A percentile compares a stretch with the other conserved stretches of the same genome.
Conservation (phyloP, 2,113 vertebrate species). For the Paedocypris sp. region DNA sequence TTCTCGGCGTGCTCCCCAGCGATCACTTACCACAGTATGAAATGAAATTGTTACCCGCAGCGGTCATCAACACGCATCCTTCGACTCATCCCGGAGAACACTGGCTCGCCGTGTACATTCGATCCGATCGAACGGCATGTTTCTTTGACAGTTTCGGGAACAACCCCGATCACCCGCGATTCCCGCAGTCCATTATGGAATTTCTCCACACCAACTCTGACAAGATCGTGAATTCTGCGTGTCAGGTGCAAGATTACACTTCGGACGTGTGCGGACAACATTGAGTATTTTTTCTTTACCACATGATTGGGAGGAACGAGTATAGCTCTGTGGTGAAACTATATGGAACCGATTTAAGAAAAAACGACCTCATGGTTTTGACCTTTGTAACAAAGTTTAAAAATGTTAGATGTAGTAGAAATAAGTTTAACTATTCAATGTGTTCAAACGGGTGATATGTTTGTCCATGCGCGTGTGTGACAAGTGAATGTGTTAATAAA, state of each 20-base stretch:
- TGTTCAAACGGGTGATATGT: neutral
- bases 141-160: neutral
- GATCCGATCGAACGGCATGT: neutral
- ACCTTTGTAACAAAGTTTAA: neutral
- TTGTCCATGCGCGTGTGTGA: no score
- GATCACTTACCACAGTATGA: neutral
- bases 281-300: neutral
- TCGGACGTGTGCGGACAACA: neutral
- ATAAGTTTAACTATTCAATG: neutral
- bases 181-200: neutral
- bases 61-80: neutral
- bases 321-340: neutral
- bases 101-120: neutral
- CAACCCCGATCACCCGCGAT: neutral
- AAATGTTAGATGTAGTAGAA: neutral
- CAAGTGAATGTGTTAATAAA: no score
- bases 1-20: neutral
- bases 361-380: neutral
- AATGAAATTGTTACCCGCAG: neutral
- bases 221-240: neutral
- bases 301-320: neutral
- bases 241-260: neutral
- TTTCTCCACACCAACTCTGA: neutral
- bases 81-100: neutral
- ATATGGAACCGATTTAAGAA: neutral